Conservation (phyloP, 1,140 invertebrate species). For the Hycleus phaleratus region DNA sequence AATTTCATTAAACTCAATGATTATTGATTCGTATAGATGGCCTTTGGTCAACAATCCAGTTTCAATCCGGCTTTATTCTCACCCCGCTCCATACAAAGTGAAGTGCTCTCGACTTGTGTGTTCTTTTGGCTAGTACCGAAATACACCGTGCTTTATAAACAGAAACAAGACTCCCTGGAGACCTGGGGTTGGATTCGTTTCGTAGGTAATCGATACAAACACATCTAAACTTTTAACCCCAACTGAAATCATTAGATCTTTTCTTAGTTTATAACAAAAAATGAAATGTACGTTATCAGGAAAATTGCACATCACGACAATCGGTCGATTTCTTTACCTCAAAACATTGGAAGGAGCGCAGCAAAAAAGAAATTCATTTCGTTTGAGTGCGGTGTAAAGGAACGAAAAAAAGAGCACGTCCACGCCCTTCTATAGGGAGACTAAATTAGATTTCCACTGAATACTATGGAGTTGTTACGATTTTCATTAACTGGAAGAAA, state of each 20-base stretch:
- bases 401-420: not conserved
- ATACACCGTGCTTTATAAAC: slow-evolving; percentile 28
- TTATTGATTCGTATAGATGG: too few relatives aligned
- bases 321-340: slow-evolving; percentile 6
- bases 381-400: slow-evolving; percentile 14
- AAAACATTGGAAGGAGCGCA: too few relatives aligned
- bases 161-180: slow-evolving; percentile 30
- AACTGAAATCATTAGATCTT: too few relatives aligned
- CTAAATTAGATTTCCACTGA: slow-evolving; percentile 20
- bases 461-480: slow-evolving; percentile 5
- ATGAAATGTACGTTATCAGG: too few relatives aligned
- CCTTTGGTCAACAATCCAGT: slow-evolving; percentile 3
- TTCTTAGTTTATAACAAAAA: too few relatives aligned
- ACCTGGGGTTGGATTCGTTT: slow-evolving; percentile 26
- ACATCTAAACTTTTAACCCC: too few relatives aligned
- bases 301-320: not conserved
- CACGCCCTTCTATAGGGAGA: slow-evolving; percentile 3
- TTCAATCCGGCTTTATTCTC: too few relatives aligned
- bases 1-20: too few relatives aligned
- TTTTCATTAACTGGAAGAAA: slow-evolving; percentile 16
- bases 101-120: slow-evolving; percentile 21
- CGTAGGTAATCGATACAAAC: slow-evolving; percentile 21
- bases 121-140: slow-evolving; percentile 21
- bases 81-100: not conserved
- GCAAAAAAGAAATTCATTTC: slow-evolving; percentile 18